Evolutionary conservation across 2,888 invertebrate genomes (phyloP).

Genomic region (Petrolisthes cinctipes): DNA sequence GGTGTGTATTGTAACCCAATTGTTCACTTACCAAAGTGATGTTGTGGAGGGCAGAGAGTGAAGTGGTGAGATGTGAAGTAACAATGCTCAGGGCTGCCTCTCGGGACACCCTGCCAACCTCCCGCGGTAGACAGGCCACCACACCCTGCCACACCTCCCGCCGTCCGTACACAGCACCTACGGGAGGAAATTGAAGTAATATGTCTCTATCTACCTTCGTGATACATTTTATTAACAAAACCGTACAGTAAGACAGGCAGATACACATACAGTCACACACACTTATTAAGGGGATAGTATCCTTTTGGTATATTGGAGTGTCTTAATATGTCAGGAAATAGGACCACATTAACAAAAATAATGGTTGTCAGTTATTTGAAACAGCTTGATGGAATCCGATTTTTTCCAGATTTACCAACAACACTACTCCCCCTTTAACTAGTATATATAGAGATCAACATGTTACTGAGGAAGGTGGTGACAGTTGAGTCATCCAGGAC

Average conservation of each 20-base stretch:
- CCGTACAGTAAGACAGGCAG: no score
- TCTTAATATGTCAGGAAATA: no score
- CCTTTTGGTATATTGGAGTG: no score
- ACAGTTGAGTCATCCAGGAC: constrained; percentile 36
- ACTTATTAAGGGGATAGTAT: no score
- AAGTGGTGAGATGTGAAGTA: constrained; percentile 33
- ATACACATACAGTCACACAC: no score
- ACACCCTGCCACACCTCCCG: constrained; percentile 27
- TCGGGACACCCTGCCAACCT: constrained; percentile 45
- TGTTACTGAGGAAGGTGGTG: constrained; percentile 36
- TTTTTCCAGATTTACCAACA: not conserved
- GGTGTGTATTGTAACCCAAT: not conserved
- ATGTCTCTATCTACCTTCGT: no score
- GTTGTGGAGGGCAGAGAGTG: constrained; percentile 39
- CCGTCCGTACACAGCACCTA: constrained; percentile 46
- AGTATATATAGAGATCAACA: not conserved
- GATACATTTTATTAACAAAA: no score
- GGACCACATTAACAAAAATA: not conserved
- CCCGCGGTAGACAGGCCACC: constrained; percentile 35
- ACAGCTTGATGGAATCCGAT: not conserved
- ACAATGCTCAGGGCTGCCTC: constrained; percentile 49
- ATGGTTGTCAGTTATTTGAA: not conserved
- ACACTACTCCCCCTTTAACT: not conserved
- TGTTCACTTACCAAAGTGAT: constrained; percentile 29
- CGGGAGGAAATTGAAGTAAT: no score